Evolutionary conservation across 1,140 invertebrate species (phyloP).

Genomic region (Zaprionus capensis): DNA sequence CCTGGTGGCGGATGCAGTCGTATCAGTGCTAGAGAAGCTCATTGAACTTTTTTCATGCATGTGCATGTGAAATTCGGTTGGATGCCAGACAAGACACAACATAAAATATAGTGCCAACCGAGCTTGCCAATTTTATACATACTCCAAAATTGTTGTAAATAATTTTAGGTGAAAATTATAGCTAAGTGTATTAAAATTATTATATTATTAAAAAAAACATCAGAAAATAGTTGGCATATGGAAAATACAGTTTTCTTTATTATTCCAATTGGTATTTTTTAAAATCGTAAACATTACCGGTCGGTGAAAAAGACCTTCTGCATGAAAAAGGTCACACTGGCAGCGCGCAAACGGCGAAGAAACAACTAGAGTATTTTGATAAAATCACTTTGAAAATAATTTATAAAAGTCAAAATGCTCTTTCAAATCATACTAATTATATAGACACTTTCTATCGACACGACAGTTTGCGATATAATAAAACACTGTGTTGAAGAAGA

Average conservation of each 20-base stretch:
- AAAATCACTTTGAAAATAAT: not conserved
- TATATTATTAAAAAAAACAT: not conserved
- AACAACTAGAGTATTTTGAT: not conserved
- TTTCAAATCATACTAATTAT: not conserved
- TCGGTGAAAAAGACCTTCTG: not conserved
- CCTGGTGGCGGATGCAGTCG: not conserved
- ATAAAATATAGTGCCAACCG: not conserved
- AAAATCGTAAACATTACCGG: not conserved
- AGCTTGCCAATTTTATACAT: not conserved
- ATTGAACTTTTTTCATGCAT: not conserved
- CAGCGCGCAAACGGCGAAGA: not conserved
- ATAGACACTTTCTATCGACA: conserved; percentile 7
- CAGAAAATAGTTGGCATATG: not conserved
- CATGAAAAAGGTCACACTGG: conserved; percentile 15
- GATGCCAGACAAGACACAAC: not conserved
- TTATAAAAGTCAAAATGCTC: not conserved
- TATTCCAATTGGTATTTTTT: conserved; percentile 10
- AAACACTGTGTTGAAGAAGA: conserved; percentile 5
- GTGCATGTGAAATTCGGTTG: not conserved
- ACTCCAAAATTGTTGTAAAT: conserved; percentile 7
- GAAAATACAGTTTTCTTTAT: not conserved
- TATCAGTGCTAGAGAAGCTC: not conserved
- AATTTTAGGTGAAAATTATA: conserved; percentile 5
- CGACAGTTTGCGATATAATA: conserved; percentile 10
- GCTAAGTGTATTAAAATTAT: not conserved